These are phyloP conservation scores for Dioctria rufipes DNA, from an alignment of 2,888 invertebrate genomes.

Conservation along the genomic window DNA sequence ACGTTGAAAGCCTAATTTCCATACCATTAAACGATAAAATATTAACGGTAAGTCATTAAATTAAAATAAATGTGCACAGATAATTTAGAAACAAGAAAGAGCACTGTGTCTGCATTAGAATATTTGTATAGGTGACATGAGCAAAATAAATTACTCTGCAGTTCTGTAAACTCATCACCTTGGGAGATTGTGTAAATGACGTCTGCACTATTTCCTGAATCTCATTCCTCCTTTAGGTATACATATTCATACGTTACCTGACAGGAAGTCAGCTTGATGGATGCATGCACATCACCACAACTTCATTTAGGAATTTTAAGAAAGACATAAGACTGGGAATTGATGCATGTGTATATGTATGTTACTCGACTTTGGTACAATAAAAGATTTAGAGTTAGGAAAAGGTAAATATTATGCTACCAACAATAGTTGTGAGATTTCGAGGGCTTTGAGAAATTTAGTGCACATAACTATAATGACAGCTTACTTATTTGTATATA, in stretches of 20 bases:
- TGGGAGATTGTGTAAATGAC: conserved; percentile 50
- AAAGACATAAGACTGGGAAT: conserved; percentile 23
- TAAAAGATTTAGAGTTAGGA: too few species aligned
- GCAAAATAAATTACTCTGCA: conserved; percentile 40
- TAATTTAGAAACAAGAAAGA: neutral
- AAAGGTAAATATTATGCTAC: too few species aligned
- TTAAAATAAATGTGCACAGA: too few species aligned
- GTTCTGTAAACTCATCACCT: conserved; percentile 51
- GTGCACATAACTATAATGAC: too few species aligned
- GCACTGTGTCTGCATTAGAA: conserved; percentile 43
- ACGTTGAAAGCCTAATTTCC: too few species aligned
- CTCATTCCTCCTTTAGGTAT: conserved; percentile 21
- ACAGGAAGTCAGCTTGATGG: conserved; percentile 23
- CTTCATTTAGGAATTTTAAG: conserved; percentile 38
- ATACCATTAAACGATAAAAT: too few species aligned
- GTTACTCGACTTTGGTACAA: neutral
- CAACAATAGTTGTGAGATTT: too few species aligned
- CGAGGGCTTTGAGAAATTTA: too few species aligned
- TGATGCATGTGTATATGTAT: conserved; percentile 15
- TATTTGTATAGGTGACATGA: conserved; percentile 46
- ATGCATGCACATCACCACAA: conserved; percentile 38
- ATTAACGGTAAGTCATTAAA: too few species aligned
- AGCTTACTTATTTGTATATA: too few species aligned
- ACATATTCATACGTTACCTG: conserved; percentile 34
- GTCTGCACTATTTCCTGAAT: conserved; percentile 45